Evolutionary conservation across 2,113 vertebrate species (phyloP).

Genomic region (Acrocephalus kingi): DNA sequence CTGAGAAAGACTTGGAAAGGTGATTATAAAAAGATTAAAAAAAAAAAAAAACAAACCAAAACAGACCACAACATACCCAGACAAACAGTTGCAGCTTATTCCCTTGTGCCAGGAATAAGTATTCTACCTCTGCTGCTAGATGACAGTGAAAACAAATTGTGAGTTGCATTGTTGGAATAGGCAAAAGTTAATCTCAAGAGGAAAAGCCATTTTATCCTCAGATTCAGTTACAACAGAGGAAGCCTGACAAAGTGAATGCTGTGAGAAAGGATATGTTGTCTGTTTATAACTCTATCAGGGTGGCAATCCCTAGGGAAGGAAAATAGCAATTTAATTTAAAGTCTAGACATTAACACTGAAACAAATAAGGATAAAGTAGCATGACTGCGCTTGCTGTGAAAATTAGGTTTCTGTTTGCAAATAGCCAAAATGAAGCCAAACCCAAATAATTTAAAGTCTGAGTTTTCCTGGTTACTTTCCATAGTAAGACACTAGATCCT

Average conservation of each 20-base stretch:
- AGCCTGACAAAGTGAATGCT: neutral
- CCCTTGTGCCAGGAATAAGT: neutral
- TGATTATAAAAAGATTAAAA: neutral
- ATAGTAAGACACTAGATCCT: neutral
- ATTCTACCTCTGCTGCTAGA: neutral
- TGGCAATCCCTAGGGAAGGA: neutral
- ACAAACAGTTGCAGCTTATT: neutral
- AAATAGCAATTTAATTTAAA: conserved; percentile 31
- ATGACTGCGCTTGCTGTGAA: neutral
- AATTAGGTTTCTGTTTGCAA: neutral
- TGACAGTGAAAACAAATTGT: neutral
- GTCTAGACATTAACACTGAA: conserved; percentile 1
- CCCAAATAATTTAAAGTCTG: neutral
- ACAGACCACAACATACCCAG: neutral
- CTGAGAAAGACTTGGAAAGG: neutral
- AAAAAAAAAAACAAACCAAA: neutral
- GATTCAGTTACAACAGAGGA: neutral
- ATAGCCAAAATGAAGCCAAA: neutral
- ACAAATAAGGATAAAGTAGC: neutral
- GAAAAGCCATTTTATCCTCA: neutral
- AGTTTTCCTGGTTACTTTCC: neutral
- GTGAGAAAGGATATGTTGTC: neutral
- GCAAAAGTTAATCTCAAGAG: neutral
- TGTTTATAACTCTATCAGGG: neutral
- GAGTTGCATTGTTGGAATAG: neutral